phyloP scores from a whole-genome alignment of 2,888 invertebrate genomes.

The Liposcelis brunnea region DNA sequence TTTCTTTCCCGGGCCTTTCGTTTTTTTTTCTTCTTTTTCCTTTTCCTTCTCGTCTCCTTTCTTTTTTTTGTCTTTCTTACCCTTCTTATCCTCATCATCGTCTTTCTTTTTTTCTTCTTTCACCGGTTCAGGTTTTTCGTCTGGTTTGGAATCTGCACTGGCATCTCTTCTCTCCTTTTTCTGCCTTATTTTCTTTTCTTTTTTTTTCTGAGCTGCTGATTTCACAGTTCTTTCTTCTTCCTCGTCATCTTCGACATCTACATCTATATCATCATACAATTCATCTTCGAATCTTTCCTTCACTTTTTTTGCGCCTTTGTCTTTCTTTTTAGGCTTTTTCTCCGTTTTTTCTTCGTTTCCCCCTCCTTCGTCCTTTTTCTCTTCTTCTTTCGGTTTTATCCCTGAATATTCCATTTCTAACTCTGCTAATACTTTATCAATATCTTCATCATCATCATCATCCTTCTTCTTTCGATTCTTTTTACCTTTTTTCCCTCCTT shows the following conservation, averaged over 20 bases:
- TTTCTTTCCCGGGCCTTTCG: constrained; percentile 61
- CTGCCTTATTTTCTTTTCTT: constrained; percentile 73
- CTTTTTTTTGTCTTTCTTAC: constrained; percentile 25
- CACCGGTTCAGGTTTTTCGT: constrained; percentile 14
- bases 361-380: constrained; percentile 15
- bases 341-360: constrained; percentile 15
- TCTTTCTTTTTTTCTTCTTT: constrained; percentile 4
- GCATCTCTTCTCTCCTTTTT: constrained; percentile 32
- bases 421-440: constrained; percentile 70
- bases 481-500: constrained; percentile 16
- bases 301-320: constrained; percentile 21
- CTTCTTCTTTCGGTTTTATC: constrained; percentile 30
- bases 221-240: constrained; percentile 46
- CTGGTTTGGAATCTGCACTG: neutral
- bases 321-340: constrained; percentile 24
- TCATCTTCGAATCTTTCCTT: constrained; percentile 13
- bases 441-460: constrained; percentile 60
- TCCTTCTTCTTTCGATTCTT: constrained; percentile 45
- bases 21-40: constrained; percentile 24
- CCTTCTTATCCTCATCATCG: constrained; percentile 14
- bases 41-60: constrained; percentile 28
- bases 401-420: constrained; percentile 64
- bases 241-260: constrained; percentile 37
- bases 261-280: constrained; percentile 24
- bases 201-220: constrained; percentile 74